Evolutionary conservation across 1,140 invertebrate species (phyloP).

Genomic region (Papilio dardanus): DNA sequence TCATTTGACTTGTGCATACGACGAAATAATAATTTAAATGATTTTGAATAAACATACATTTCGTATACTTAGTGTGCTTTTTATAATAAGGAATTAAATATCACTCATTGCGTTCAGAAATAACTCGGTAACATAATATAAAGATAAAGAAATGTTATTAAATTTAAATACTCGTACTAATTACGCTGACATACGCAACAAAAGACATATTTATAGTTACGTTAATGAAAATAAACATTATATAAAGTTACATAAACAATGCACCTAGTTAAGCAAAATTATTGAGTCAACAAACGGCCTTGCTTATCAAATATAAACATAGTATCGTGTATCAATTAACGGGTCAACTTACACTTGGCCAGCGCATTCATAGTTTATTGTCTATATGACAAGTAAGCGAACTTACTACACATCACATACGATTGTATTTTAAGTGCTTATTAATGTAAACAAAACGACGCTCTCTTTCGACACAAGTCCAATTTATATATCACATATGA

Average conservation of each 20-base stretch:
- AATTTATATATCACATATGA: not conserved
- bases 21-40: too few relatives aligned
- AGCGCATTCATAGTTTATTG: not conserved
- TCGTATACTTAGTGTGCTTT: too few relatives aligned
- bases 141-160: not conserved
- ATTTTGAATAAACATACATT: too few relatives aligned
- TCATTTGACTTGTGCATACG: too few relatives aligned
- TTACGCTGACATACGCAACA: not conserved
- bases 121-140: not conserved
- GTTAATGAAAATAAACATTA: not conserved
- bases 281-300: slow-evolving; percentile 10
- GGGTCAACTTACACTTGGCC: not conserved
- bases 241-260: not conserved
- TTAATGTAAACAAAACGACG: too few relatives aligned
- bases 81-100: too few relatives aligned
- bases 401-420: too few relatives aligned
- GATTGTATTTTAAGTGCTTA: too few relatives aligned
- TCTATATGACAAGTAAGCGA: too few relatives aligned
- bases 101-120: too few relatives aligned
- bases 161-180: not conserved
- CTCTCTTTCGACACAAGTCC: too few relatives aligned
- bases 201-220: not conserved
- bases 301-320: slow-evolving; percentile 21
- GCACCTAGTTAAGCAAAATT: not conserved
- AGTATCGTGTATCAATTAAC: not conserved